Evolutionary conservation across 1,140 invertebrate species (phyloP), one percentile per base, ranked within the genome.

Genomic region (Eueides isabella): DNA sequence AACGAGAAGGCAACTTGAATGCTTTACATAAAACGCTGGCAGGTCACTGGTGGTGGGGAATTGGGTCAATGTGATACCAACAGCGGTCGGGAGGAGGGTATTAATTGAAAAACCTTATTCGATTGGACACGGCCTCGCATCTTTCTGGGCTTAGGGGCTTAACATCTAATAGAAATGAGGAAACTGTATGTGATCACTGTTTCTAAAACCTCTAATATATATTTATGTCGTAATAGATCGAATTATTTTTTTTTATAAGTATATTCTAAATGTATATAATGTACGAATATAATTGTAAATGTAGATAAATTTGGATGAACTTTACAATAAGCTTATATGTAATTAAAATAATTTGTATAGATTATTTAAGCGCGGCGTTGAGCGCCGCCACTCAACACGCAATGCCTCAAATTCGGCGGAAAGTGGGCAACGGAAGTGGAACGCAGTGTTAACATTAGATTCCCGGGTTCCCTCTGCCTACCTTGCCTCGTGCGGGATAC

Each of bases 61-160:
- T 65, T 77, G 63, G 81, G 81, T 80, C 79, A 80, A 72, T 77
- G 71, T 61, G 69, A 77, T 68, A 66, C 71, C 74, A 71, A 79
- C 72, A 74, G 71, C 79, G 68, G 48, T 65, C 61, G 33, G 55
- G 71, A 61, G 76, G 28, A 65, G 74, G 41, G 63, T 30, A 71
- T 64, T 76, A 76, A 79, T 79, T 71, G 71, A 76, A 79, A 79
- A 76, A 71, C 70, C 33, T 66, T 72, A 35, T 69, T 63, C 61
- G n/a, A 64, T 69, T 69, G 44, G 48, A 69, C 29, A 69, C 29
- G 9, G 67, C n/a, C 67, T 33, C 16, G 67, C 12, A 61, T 69
- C 67, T 69, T 55, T 23, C 31, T 16, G 29, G 11, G 23, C 16
- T 44, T 71, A 41, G 48, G 26, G 33, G 38, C 65, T 65, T 55